phyloP scores from a whole-genome alignment of 2,888 invertebrate genomes.

The Macrophya annulata region DNA sequence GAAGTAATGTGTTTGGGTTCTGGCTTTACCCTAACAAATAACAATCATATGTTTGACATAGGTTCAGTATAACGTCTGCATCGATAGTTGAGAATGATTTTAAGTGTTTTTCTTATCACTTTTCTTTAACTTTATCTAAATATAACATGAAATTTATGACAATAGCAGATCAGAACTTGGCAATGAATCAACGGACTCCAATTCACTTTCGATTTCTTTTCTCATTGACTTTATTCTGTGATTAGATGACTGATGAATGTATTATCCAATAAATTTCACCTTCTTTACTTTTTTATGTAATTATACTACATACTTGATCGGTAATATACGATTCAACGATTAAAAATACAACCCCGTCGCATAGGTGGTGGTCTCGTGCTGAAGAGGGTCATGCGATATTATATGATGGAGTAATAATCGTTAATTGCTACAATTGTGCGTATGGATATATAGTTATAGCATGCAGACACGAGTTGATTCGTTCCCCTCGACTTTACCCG shows the following conservation, averaged over 20 bases:
- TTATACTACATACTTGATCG: neutral
- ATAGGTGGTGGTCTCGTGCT: neutral
- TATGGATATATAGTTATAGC: neutral
- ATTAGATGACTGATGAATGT: too few species aligned
- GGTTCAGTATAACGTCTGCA: neutral
- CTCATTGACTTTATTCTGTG: too few species aligned
- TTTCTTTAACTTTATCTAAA: too few species aligned
- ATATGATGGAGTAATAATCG: slow-evolving; percentile 4
- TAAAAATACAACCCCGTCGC: neutral
- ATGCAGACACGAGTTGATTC: slow-evolving; percentile 50
- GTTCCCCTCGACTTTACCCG: slow-evolving; percentile 39
- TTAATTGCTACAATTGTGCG: slow-evolving; percentile 38
- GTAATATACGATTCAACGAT: neutral
- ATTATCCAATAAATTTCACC: too few species aligned
- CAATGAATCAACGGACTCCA: too few species aligned
- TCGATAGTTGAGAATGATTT: neutral
- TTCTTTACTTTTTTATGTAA: too few species aligned
- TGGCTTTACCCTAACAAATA: neutral
- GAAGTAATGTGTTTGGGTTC: neutral
- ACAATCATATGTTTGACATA: neutral
- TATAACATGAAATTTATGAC: too few species aligned
- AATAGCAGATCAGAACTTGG: too few species aligned
- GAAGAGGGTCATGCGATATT: neutral
- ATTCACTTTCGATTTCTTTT: neutral
- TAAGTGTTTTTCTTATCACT: neutral